Conservation (phyloP, 2,113 vertebrate species). For the Tychaedon coryphoeus region DNA sequence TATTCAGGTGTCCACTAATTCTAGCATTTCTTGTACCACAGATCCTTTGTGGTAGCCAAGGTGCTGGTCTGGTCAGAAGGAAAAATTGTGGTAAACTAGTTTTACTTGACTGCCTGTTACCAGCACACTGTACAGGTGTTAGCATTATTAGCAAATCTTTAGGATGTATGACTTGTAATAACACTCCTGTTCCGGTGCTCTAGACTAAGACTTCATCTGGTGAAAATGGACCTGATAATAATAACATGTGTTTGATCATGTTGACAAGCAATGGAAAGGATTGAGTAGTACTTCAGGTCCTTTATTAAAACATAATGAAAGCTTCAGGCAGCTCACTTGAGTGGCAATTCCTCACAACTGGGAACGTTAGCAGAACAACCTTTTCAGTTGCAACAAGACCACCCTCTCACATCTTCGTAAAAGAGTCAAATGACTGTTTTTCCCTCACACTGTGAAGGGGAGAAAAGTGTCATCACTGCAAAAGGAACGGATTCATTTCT, state of each 20-base stretch:
- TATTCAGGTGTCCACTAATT: constrained; percentile 47
- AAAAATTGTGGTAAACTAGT: neutral
- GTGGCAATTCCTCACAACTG: neutral
- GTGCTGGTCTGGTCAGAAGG: neutral
- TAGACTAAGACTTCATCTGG: neutral
- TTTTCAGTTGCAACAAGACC: neutral
- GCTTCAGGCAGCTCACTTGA: neutral
- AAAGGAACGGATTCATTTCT: neutral
- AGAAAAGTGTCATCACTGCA: neutral
- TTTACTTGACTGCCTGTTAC: neutral
- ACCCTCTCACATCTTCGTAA: neutral
- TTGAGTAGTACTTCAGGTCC: neutral
- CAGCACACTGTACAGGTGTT: neutral
- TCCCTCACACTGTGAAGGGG: neutral
- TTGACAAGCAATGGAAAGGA: neutral
- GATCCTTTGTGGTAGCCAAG: neutral
- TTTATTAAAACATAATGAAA: constrained; percentile 48
- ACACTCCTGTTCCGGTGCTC: neutral
- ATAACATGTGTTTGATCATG: neutral
- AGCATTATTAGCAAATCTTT: neutral
- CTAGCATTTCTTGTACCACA: constrained; percentile 8
- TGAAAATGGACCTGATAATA: neutral
- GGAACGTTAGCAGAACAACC: neutral
- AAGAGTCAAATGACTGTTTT: neutral
- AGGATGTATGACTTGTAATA: neutral